Conservation (phyloP, 1,140 invertebrate genomes). For the Acromyrmex echinatior region DNA sequence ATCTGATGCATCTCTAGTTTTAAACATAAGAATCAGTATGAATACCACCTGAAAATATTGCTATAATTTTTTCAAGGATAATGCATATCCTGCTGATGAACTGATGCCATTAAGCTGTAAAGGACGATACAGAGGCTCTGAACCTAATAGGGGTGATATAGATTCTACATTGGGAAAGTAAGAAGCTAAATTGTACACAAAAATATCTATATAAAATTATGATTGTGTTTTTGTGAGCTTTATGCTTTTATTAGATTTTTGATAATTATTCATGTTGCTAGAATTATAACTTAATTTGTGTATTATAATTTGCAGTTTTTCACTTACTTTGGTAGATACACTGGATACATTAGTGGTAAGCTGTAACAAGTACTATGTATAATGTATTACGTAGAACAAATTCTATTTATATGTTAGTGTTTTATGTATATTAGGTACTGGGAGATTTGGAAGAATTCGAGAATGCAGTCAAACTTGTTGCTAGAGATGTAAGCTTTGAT, state of each 20-base stretch:
- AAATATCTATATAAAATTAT: neutral
- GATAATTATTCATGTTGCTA: constrained; percentile 1
- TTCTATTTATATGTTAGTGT: constrained; percentile 40
- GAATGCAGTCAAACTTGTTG: constrained; percentile 94
- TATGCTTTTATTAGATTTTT: constrained; percentile 7
- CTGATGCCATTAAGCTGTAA: constrained; percentile 98
- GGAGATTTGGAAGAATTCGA: constrained; percentile 98
- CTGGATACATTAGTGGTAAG: constrained; percentile 96
- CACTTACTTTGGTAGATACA: constrained; percentile 97
- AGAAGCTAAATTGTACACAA: constrained; percentile 83
- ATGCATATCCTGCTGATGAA: constrained; percentile 99
- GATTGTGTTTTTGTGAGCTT: neutral
- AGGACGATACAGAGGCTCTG: constrained; percentile 95
- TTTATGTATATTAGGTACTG: constrained; percentile 88
- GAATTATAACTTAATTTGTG: constrained; percentile 17
- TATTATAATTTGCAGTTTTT: constrained; percentile 93
- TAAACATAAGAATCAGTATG: too few relatives aligned
- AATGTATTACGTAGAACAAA: neutral
- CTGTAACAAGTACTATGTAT: constrained; percentile 63
- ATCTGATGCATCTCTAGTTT: too few relatives aligned
- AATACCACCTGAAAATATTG: too few relatives aligned
- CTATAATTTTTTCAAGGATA: constrained; percentile 87
- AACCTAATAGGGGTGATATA: constrained; percentile 96
- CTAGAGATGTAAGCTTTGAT: constrained; percentile 96
- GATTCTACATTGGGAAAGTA: constrained; percentile 99